Percentiles rank a stretch among this genome's conserved stretches.
Conservation (phyloP, 1,140 invertebrate species). For the Solen grandis region DNA sequence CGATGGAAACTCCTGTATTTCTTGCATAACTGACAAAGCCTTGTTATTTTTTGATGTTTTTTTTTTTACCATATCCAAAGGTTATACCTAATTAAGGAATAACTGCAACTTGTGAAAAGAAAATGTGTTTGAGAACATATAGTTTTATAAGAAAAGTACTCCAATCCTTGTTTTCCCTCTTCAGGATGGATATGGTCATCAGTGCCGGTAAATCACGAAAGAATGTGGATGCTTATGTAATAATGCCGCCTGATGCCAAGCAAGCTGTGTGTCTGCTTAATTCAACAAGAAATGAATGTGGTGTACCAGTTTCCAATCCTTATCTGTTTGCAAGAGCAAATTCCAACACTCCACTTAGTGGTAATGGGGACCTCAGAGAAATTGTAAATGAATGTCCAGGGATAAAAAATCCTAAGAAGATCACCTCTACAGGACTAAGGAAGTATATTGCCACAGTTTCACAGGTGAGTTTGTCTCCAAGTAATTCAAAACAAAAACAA, state of each 20-base stretch:
- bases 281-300: neutral
- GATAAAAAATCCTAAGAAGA: neutral
- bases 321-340: slow-evolving; percentile 17
- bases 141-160: no score
- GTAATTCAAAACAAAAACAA: no score
- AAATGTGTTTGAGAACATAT: no score
- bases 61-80: no score
- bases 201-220: slow-evolving; percentile 10
- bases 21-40: no score
- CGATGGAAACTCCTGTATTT: no score
- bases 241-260: slow-evolving; percentile 8
- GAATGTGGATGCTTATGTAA: slow-evolving; percentile 2
- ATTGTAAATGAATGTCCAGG: neutral
- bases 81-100: no score
- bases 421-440: slow-evolving; percentile 2
- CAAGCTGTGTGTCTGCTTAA: neutral
- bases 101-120: no score
- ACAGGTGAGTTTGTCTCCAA: no score
- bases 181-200: slow-evolving; percentile 15
- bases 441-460: slow-evolving; percentile 30
- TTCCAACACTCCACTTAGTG: neutral
- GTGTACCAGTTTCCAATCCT: neutral
- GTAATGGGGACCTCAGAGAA: neutral
- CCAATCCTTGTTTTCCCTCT: no score
- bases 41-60: no score